Evolutionary conservation across 37 sponge, comb jelly and placozoan species (phyloP), one percentile per base, ranked within the genome.

Genomic region (Axinella damicornis): DNA sequence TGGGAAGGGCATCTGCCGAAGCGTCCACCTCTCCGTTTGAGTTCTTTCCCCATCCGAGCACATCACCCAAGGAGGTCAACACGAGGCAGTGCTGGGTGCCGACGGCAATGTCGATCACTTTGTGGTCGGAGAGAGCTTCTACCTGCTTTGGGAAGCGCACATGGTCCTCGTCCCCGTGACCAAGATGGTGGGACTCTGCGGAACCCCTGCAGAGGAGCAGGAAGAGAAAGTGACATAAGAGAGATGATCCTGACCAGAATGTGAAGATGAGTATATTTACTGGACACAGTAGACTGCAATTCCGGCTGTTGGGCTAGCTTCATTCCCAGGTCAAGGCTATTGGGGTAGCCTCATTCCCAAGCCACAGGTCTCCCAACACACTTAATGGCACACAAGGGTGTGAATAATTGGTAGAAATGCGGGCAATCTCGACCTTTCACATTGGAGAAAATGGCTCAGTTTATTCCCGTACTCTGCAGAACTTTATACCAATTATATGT

Each of bases 11-110:
- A 65, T 87, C 90, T n/a, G 68, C 85, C n/a, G 81, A 66, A 5
- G 27, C 68, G 22, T 81, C 84, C 65, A 80, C 72, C 67, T 92
- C 91, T 21, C 87, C 84, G 66, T 57, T 39, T 46, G 68, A 85
- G 87, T 93, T 89, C 20, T 37, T 69, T n/a, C 98, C 98, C 98
- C 96, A 97, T 18, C 83, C 89, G 72, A 79, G 88, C 31, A 97
- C 83, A 21, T 87, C 81, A 9, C 96, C 91, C 28, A 57, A 72
- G 18, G 64, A 80, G 0, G 98, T 90, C 27, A 95, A 83, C 5
- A 75, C 84, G 0, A 85, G 65, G 32, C 81, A 68, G 76, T 92
- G 93, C 65, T 87, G 85, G 18, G 57, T 35, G 0, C 96, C 98
- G 16, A 90, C 93, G 19, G 79, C 83, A 21, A 95, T 32, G 39